A percentile compares a stretch with the other conserved stretches of the same genome.
These are phyloP conservation scores for Menidia beryllina DNA, from an alignment of 2,113 vertebrate species.

Conservation along the genomic window DNA sequence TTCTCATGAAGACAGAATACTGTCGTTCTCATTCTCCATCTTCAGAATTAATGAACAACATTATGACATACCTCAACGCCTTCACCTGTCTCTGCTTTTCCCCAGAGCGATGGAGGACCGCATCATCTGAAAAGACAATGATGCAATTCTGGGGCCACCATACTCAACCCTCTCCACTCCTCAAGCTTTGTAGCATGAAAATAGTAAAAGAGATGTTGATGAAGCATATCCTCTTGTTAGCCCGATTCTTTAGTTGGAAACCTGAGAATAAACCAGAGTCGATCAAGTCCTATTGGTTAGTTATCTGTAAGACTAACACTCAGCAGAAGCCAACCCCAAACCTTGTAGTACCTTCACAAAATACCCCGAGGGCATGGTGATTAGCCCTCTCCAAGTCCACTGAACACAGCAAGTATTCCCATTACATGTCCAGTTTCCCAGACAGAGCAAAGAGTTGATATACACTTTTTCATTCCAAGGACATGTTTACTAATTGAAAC, in stretches of 20 bases:
- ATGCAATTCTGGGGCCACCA: constrained; percentile 5
- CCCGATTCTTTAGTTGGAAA: no score
- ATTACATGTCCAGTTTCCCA: neutral
- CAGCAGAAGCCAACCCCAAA: neutral
- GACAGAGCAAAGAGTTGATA: neutral
- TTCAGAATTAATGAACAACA: neutral
- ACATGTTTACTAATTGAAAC: neutral
- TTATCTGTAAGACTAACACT: no score
- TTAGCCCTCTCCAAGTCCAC: constrained; percentile 3
- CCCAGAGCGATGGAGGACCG: neutral
- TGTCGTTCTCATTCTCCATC: neutral
- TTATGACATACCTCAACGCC: neutral
- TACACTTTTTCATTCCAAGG: neutral
- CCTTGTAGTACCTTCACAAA: neutral
- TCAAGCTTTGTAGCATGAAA: constrained; percentile 9
- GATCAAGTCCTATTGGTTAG: no score
- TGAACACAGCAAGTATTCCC: constrained; percentile 4
- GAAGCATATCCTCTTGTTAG: constrained; percentile 15
- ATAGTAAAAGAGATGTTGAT: constrained; percentile 14
- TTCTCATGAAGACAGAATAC: neutral
- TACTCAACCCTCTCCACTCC: constrained; percentile 1
- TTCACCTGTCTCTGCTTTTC: neutral
- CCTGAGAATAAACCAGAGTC: no score
- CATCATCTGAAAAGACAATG: constrained; percentile 28
- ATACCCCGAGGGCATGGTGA: neutral